Base-by-base conservation (phyloP, 2,797 vertebrate genomes). In the Anguilla pacifica region DNA sequence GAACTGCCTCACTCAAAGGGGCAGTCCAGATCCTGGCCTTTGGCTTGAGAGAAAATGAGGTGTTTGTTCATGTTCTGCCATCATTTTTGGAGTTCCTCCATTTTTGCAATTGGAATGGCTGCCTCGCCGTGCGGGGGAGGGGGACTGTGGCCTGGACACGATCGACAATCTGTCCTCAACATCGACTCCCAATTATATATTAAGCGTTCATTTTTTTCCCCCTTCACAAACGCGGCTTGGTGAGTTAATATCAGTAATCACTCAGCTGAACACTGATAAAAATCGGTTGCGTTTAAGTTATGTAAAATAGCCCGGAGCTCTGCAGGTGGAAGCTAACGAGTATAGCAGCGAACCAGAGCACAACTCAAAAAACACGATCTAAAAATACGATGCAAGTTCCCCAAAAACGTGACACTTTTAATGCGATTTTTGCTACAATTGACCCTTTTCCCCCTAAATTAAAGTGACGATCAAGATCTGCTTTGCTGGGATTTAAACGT, bases 381-480 rank as follows among this genome's bases (percentile, higher is more conserved):
- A 2, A 74, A 74, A 74, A 74, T 31, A 6, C 5, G 61, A 67
- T 6, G 39, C 39, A 2, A 2, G 67, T 22, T 79, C 13, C 13
- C 39, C 31, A 31, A 74, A 35, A 79, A 81, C 9, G 2, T 25
- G 77, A 31, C 10, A 1, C 3, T 81, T 51, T 49, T 51, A 67
- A 67, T 67, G 61, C 22, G 5, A 67, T 67, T 49, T 25, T 51
- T 51, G 6, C 22, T 22, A 9, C 77, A 81, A 25, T 81, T 49
- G 70, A 79, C 77, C 77, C 10, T 49, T 51, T 49, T n/a, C 10
- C 19, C 46, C 22, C 77, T 81, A 43, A 51, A 81, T 81, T 49
- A 81, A 25, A 49, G 77, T 51, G 77, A 25, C 7, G 43, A 81
- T 81, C 19, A 81, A 81, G 39, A 81, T 81, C 77, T 81, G 46